These are phyloP conservation scores for Rhinogobio ventralis DNA, from an alignment of 2,797 vertebrate species.

Conservation along the genomic window DNA sequence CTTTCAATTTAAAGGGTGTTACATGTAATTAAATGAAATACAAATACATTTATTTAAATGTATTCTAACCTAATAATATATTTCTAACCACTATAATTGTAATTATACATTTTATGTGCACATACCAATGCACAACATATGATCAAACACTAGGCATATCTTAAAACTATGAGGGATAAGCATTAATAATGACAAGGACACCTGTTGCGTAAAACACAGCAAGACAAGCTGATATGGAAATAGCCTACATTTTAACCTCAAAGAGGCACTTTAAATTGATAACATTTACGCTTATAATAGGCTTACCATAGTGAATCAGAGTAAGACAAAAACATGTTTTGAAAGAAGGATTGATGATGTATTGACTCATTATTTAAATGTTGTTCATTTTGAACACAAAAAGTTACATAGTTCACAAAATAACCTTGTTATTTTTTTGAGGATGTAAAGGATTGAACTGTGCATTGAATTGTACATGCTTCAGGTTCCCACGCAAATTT, in stretches of 20 bases:
- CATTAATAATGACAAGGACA: slow-evolving; percentile 6
- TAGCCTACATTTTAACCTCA: background rate
- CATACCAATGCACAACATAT: background rate
- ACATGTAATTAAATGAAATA: background rate
- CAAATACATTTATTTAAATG: background rate
- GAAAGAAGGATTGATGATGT: no score
- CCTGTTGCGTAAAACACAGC: background rate
- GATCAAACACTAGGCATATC: background rate
- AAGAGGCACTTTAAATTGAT: background rate
- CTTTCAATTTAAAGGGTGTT: background rate
- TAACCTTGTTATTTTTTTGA: no score
- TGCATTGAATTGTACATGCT: no score
- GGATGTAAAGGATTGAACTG: no score
- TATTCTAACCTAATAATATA: background rate
- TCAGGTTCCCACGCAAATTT: no score
- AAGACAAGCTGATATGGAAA: background rate
- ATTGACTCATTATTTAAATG: no score
- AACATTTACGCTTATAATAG: background rate
- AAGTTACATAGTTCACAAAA: no score
- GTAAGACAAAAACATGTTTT: no score
- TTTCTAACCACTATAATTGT: background rate
- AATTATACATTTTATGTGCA: background rate
- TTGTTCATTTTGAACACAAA: no score
- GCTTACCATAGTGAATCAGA: no score
- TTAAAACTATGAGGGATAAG: background rate